A percentile compares a stretch with the other conserved stretches of the same genome.
phyloP scores from a whole-genome alignment of 1,140 invertebrate genomes.

The Drosophila nannoptera region DNA sequence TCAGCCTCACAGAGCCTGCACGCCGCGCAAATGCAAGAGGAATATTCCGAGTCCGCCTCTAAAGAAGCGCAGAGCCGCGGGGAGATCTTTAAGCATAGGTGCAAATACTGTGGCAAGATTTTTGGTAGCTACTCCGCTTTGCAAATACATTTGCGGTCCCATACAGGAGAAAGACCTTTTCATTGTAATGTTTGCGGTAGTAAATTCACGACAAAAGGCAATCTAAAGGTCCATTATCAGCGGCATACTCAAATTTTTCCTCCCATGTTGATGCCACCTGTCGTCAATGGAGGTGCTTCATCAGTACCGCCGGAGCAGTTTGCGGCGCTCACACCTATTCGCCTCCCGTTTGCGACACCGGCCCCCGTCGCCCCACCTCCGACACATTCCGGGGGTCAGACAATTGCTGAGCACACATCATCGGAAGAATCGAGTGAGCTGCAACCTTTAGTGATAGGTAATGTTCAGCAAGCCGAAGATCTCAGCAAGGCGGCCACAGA shows the following conservation, averaged over 20 bases:
- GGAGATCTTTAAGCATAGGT: slow-evolving; percentile 95
- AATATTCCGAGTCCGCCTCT: slow-evolving; percentile 84
- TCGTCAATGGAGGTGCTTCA: slow-evolving; percentile 21
- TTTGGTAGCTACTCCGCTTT: slow-evolving; percentile 97
- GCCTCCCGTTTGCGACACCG: slow-evolving; percentile 49
- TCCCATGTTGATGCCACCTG: slow-evolving; percentile 81
- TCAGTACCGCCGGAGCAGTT: slow-evolving; percentile 29
- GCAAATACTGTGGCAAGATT: slow-evolving; percentile 98
- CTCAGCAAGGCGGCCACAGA: slow-evolving; percentile 54
- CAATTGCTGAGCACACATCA: not conserved
- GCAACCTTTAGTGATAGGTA: not conserved
- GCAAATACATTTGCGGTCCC: slow-evolving; percentile 96
- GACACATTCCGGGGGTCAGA: not conserved
- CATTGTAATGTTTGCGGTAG: slow-evolving; percentile 99
- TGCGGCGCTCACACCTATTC: slow-evolving; percentile 36
- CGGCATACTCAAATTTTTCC: slow-evolving; percentile 96
- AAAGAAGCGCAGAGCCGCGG: slow-evolving; percentile 83
- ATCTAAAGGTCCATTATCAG: slow-evolving; percentile 97
- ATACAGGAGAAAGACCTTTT: slow-evolving; percentile 98
- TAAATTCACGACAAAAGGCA: slow-evolving; percentile 98
- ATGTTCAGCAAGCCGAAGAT: slow-evolving; percentile 54
- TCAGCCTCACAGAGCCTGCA: slow-evolving; percentile 93
- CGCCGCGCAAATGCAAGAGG: slow-evolving; percentile 91
- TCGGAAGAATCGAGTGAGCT: slow-evolving; percentile 5
- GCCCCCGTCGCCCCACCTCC: slow-evolving; percentile 18